Conservation (phyloP, 1,140 invertebrate genomes). For the Epicauta chinensis region DNA sequence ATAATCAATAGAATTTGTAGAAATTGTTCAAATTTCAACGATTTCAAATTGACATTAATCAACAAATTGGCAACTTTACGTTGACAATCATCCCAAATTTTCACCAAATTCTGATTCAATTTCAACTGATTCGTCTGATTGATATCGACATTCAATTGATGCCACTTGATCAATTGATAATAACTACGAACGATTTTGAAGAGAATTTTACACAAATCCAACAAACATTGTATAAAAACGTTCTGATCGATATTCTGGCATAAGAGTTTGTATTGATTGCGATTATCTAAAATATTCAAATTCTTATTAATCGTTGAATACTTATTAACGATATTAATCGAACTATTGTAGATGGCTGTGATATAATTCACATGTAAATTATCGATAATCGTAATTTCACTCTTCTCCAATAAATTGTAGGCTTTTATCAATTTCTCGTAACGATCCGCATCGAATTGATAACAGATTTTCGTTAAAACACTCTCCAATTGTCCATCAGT, state of each 20-base stretch:
- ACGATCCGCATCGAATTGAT: slow-evolving; percentile 59
- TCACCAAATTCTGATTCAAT: slow-evolving; percentile 73
- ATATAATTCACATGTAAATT: slow-evolving; percentile 93
- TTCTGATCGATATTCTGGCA: slow-evolving; percentile 54
- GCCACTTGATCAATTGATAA: slow-evolving; percentile 74
- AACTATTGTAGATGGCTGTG: slow-evolving; percentile 85
- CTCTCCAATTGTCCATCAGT: slow-evolving; percentile 88
- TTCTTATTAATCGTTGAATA: slow-evolving; percentile 48
- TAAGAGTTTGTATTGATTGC: slow-evolving; percentile 71
- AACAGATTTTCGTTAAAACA: slow-evolving; percentile 56
- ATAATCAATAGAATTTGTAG: slow-evolving; percentile 83
- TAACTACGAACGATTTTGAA: slow-evolving; percentile 80
- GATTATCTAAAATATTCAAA: slow-evolving; percentile 38
- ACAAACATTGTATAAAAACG: slow-evolving; percentile 73
- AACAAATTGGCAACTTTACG: slow-evolving; percentile 80
- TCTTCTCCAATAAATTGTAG: slow-evolving; percentile 79
- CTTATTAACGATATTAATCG: slow-evolving; percentile 68
- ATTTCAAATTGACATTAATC: slow-evolving; percentile 66
- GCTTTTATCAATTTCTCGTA: slow-evolving; percentile 80
- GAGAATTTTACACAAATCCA: slow-evolving; percentile 74
- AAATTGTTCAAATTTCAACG: slow-evolving; percentile 92
- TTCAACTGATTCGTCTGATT: slow-evolving; percentile 64
- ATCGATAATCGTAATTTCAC: slow-evolving; percentile 80
- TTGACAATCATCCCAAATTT: slow-evolving; percentile 93
- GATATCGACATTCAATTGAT: slow-evolving; percentile 42